Percentiles rank a stretch among this genome's conserved stretches.
These are phyloP conservation scores for Hydrozoanthus gracilis DNA, from an alignment of 92 coral and sea anemone genomes.

Conservation along the genomic window DNA sequence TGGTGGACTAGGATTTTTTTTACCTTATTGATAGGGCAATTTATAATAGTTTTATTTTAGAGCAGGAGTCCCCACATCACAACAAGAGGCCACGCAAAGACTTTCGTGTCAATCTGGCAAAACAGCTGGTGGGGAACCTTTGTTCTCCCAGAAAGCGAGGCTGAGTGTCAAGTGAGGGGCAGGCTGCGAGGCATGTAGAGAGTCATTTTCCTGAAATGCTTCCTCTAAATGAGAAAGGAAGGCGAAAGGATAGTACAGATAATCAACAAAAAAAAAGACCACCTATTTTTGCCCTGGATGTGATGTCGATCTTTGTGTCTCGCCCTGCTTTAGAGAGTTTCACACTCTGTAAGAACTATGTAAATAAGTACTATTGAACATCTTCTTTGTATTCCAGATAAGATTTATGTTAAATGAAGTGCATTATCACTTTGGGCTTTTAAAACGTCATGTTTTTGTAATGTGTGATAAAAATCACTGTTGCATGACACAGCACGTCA, in stretches of 20 bases:
- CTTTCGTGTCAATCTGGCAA: constrained; percentile 35
- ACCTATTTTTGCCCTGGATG: constrained; percentile 56
- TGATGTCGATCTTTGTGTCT: constrained; percentile 53
- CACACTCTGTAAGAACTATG: neutral
- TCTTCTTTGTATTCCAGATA: too few relatives aligned
- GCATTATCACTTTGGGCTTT: too few relatives aligned
- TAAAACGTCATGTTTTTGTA: too few relatives aligned
- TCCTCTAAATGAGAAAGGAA: constrained; percentile 57
- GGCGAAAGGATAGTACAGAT: constrained; percentile 45
- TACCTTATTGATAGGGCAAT: constrained; percentile 34
- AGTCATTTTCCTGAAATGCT: constrained; percentile 56
- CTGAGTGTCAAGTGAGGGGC: neutral
- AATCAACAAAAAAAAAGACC: constrained; percentile 31
- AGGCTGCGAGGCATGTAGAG: constrained; percentile 1
- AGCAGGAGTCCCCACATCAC: constrained; percentile 34
- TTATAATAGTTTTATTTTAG: constrained; percentile 28
- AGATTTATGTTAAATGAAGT: too few relatives aligned
- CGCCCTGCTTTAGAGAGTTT: constrained; percentile 53
- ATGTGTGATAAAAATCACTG: too few relatives aligned
- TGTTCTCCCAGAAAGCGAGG: constrained; percentile 4
- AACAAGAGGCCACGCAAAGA: neutral
- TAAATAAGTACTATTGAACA: too few relatives aligned
- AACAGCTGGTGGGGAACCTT: constrained; percentile 42
- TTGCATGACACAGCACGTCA: too few relatives aligned
- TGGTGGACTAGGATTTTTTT: constrained; percentile 54